phyloP scores from a whole-genome alignment of 2,888 invertebrate species.

The Synergus umbraculus region DNA sequence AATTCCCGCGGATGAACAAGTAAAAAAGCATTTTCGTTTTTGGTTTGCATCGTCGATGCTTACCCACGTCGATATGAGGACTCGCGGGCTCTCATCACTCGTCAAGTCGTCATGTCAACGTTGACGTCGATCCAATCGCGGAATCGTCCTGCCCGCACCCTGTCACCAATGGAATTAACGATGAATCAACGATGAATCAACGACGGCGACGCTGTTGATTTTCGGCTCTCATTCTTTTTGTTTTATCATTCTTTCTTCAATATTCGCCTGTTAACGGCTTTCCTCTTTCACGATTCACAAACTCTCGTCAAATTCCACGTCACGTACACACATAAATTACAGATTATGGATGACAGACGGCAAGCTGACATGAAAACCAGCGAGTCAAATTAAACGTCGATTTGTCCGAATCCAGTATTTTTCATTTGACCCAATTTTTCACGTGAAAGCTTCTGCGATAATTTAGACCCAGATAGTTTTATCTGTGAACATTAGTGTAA shows the following conservation, averaged over 20 bases:
- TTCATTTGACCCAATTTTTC: too few species aligned
- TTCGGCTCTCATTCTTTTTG: neutral
- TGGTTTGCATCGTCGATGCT: constrained; percentile 63
- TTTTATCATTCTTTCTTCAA: neutral
- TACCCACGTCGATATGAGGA: constrained; percentile 53
- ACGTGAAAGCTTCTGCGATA: too few species aligned
- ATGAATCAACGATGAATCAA: constrained; percentile 57
- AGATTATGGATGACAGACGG: constrained; percentile 13
- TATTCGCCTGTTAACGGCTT: constrained; percentile 32
- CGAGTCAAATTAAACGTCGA: constrained; percentile 7
- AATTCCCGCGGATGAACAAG: constrained; percentile 42
- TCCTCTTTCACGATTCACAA: constrained; percentile 25
- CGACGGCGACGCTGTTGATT: constrained; percentile 14
- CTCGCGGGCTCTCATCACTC: constrained; percentile 46
- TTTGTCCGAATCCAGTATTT: too few species aligned
- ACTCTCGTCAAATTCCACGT: constrained; percentile 18
- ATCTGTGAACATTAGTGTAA: too few species aligned
- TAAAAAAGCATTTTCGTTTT: constrained; percentile 54
- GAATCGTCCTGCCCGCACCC: constrained; percentile 48
- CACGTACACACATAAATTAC: constrained; percentile 33
- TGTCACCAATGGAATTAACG: constrained; percentile 62
- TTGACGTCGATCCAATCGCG: constrained; percentile 61
- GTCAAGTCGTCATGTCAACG: constrained; percentile 61
- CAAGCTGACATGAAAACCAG: constrained; percentile 42
- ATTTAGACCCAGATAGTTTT: too few species aligned